Conservation (phyloP, 2,113 vertebrate genomes). For the Pipa parva region DNA sequence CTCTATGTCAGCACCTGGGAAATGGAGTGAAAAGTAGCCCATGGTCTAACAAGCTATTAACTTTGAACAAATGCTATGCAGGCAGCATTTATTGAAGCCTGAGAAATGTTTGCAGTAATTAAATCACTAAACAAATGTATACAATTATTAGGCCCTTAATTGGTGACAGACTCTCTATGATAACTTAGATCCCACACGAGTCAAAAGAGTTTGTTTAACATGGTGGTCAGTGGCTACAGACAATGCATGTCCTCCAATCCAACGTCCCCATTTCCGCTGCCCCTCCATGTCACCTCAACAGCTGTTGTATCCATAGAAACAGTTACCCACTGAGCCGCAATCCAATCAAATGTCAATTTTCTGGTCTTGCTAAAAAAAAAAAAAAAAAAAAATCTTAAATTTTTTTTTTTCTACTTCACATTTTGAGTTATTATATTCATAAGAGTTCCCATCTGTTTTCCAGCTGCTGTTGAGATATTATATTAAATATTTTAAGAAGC, state of each 20-base stretch:
- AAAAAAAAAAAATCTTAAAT: not conserved
- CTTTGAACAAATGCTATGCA: no score
- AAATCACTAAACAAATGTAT: no score
- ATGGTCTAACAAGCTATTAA: no score
- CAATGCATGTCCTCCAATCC: not conserved
- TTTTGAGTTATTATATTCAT: constrained; percentile 16
- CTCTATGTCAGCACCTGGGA: no score
- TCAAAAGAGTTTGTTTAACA: no score
- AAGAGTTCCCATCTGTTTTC: constrained; percentile 54
- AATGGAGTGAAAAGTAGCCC: no score
- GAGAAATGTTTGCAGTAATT: no score
- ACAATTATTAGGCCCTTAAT: no score
- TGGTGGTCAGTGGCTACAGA: no score
- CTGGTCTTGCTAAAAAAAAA: constrained; percentile 2
- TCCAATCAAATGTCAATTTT: not conserved
- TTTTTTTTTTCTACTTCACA: constrained; percentile 1
- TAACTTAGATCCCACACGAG: no score
- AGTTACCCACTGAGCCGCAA: not conserved
- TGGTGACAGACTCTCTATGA: no score
- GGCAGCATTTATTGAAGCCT: no score
- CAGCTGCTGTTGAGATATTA: constrained; percentile 51
- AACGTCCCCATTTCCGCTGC: not conserved
- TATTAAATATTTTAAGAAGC: constrained; percentile 25
- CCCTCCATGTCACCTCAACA: not conserved
- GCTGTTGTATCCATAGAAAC: not conserved